phyloP scores from a whole-genome alignment of 2,888 invertebrate species.

The Gymnosoma rotundatum region DNA sequence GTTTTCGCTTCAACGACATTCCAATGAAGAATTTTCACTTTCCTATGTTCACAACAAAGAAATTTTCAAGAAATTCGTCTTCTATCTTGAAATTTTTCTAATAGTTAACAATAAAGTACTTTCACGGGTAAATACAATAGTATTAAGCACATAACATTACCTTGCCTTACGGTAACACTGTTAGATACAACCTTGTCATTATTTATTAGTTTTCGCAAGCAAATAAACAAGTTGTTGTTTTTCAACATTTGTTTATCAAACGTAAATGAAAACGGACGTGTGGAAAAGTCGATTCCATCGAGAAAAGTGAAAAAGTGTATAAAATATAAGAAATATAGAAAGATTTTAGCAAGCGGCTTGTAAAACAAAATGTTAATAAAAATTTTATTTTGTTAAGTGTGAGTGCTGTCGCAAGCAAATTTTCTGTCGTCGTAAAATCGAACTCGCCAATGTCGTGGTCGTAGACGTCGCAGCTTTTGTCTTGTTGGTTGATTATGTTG shows the following conservation, averaged over 20 bases:
- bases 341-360: neutral
- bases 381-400: neutral
- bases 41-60: too few species aligned
- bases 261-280: conserved; percentile 42
- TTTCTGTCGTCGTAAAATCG: conserved; percentile 15
- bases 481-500: conserved; percentile 7
- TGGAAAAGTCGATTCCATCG: neutral
- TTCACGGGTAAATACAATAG: too few species aligned
- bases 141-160: too few species aligned
- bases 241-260: conserved; percentile 62
- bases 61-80: too few species aligned
- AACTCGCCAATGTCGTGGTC: conserved; percentile 6
- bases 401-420: neutral
- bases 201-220: conserved; percentile 13
- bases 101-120: too few species aligned
- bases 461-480: conserved; percentile 24
- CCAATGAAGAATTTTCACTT: too few species aligned
- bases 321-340: conserved; percentile 17
- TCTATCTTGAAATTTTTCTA: too few species aligned
- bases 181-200: conserved; percentile 29
- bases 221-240: conserved; percentile 39
- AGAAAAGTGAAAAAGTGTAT: conserved; percentile 24
- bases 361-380: conserved; percentile 10
- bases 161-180: neutral
- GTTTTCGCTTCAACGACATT: too few species aligned